Base-by-base conservation (phyloP, 2,113 vertebrate genomes). In the Hippocampus barbouri region DNA sequence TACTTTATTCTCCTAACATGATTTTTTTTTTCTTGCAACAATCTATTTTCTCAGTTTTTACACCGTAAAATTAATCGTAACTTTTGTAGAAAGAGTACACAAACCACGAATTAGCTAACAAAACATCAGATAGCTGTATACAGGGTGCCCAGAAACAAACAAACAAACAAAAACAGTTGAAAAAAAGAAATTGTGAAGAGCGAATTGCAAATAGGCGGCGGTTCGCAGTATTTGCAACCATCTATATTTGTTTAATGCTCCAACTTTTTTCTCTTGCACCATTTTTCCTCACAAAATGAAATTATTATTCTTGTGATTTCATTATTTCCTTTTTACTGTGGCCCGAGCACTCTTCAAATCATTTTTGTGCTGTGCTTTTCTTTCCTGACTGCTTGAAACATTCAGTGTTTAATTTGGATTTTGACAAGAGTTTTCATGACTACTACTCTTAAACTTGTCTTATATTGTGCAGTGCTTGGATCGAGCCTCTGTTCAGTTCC, bases 331-430 rank as follows among this genome's bases (percentile, higher is more conserved):
- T 66, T 45, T 27, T 7, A 27, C 14, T 47, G 64, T 47, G 64
- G 43, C 64, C 43, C 40, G 23, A 14, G 5, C 12, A 41, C 38
- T 82, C 77, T 81, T 86, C 23, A 83, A 84, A n/a, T 85, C 82
- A 86, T 89, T 76, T 74, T 70, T 89, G 73, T 84, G 83, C 75
- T n/a, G 73, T 85, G 77, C 73, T 68, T 85, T 79, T 83, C 80
- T 68, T 79, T 78, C 79, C 68, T 77, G 71, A 85, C 47, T 62
- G 71, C 49, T 78, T 72, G 68, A 86, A 76, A 87, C 86, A 84
- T 87, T 87, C 72, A 82, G 70, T 91, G 82, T 87, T 91, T 83
- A 62, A 47, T 78, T 80, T 23, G 63, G n/a, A 47, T 25, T 16
- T 43, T 2, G 41, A 23, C 41, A 16, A n/a, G 62, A 43, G 54